These are phyloP conservation scores for Ptilorrhoa leucosticta DNA, from an alignment of 2,113 vertebrate genomes.

Conservation along the genomic window DNA sequence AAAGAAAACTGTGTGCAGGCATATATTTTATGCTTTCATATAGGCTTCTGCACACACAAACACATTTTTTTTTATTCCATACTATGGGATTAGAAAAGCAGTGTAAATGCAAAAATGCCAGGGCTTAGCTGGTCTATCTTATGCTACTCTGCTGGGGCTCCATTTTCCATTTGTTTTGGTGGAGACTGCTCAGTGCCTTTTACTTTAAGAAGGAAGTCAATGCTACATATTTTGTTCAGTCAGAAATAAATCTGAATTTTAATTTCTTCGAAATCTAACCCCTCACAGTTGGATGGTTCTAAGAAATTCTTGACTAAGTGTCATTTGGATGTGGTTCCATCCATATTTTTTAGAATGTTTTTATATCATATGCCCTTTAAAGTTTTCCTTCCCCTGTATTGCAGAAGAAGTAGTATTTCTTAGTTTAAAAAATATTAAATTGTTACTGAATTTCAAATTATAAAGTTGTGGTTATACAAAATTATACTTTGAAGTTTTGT, in stretches of 20 bases:
- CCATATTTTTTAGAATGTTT: neutral
- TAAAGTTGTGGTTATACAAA: neutral
- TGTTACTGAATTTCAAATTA: neutral
- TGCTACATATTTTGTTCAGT: neutral
- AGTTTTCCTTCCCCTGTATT: neutral
- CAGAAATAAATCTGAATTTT: slow-evolving; percentile 14
- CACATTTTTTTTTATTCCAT: neutral
- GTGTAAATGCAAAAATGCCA: neutral
- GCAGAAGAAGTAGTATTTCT: neutral
- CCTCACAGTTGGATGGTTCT: neutral
- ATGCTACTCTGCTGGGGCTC: neutral
- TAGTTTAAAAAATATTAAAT: neutral
- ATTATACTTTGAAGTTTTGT: neutral
- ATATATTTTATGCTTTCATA: neutral
- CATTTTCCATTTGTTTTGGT: neutral
- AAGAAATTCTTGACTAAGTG: neutral
- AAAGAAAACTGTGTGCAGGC: neutral
- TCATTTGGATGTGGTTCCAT: neutral
- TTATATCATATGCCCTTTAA: neutral
- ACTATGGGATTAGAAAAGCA: neutral
- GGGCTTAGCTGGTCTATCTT: neutral
- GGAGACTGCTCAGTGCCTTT: neutral
- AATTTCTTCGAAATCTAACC: neutral
- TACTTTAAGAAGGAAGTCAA: neutral
- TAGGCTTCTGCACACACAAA: neutral